Base-by-base conservation (phyloP, 2,888 invertebrate genomes). In the Stramonita haemastoma region DNA sequence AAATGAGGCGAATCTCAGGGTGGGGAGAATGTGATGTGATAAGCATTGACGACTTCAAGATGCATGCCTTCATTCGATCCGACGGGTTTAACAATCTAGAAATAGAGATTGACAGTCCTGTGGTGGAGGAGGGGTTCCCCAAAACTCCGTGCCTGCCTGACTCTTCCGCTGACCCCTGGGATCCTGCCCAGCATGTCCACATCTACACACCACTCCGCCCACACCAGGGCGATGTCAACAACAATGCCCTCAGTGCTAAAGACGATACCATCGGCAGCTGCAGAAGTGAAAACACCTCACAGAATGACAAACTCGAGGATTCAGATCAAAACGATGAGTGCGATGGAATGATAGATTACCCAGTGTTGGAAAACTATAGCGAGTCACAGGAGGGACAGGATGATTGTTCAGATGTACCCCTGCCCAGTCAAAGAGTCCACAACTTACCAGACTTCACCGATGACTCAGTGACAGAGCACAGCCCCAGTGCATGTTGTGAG, bases 31-130 rank as follows among this genome's bases (percentile, higher is more conserved):
- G 93, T 92, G 93, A 94, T 87, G 92, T 93, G 81, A 94, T 94
- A 46, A 92, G 92, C 88, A 93, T 94, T 87, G 94, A 94, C 89
- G 94, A 94, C 90, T 92, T 93, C 46, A 92, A 92, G 87, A 91
- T 94, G 92, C 93, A 93, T 90, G 94, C 94, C 84, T 91, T 92
- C 57, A 93, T 94, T 56, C 90, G 94, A 88, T 93, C 94, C 19
- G 94, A 94, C 91, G 94, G 94, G 36, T 92, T 92, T 89, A 94
- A 94, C 90, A 94, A 93, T 87, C 91, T 94, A 56, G 94, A 94
- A 87, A 94, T 94, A 86, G 94, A 93, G 89, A 92, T 94, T 89
- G 93, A 94, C 56, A 88, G 86, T 86, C 86, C 90, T 32, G 29
- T 77, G 5, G 81, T 60, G 2, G 79, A 81, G 26, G 77, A 17